phyloP scores from a whole-genome alignment of 2,113 vertebrate genomes.

The Dromaius novaehollandiae region DNA sequence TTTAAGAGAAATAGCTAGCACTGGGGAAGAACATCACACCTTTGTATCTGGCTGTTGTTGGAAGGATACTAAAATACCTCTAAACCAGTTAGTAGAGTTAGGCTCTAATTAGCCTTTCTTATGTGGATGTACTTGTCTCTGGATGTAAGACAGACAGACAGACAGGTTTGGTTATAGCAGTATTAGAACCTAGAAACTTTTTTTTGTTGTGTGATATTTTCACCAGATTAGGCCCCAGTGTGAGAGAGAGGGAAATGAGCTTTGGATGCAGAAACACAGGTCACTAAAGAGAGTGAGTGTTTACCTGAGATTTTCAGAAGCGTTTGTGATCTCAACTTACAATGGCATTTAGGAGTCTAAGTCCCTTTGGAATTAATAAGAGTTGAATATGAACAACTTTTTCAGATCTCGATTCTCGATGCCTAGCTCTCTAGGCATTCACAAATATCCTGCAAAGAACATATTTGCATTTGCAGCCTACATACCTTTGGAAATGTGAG shows the following conservation, averaged over 20 bases:
- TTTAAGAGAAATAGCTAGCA: background rate
- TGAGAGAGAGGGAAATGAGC: background rate
- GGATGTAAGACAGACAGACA: background rate
- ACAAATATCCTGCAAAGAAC: background rate
- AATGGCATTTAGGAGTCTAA: background rate
- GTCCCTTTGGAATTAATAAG: background rate
- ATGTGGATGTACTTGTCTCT: background rate
- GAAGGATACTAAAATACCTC: background rate
- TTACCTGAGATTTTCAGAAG: background rate
- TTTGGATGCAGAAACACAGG: background rate
- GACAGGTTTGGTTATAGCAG: background rate
- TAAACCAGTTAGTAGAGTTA: background rate
- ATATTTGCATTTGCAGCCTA: background rate
- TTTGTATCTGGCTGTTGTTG: background rate
- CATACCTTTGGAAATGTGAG: background rate
- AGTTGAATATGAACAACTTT: background rate
- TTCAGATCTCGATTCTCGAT: background rate
- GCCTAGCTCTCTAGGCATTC: background rate
- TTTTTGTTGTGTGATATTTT: background rate
- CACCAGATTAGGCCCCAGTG: background rate
- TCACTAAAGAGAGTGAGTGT: background rate
- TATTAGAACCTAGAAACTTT: background rate
- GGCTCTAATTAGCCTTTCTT: background rate
- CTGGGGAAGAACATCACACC: background rate
- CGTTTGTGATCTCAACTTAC: background rate